These are phyloP conservation scores for Mongoloraphidia duomilia DNA, from an alignment of 2,888 invertebrate genomes.

Conservation along the genomic window DNA sequence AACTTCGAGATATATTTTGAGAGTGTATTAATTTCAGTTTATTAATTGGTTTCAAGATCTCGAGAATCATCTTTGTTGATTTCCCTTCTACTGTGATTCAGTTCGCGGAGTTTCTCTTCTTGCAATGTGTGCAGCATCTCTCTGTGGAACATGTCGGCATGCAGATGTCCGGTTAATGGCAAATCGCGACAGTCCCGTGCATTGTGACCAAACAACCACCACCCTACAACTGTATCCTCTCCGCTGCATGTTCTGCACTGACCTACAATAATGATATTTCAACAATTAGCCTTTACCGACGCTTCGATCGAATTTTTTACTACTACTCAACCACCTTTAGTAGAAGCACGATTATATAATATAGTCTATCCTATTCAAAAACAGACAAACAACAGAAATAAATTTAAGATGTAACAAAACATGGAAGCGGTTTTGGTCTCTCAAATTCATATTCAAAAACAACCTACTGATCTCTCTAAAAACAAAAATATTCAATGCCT, in stretches of 20 bases:
- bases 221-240: slow-evolving; percentile 22
- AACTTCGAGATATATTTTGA: slow-evolving; percentile 1
- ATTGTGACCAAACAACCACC: slow-evolving; percentile 22
- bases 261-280: slow-evolving; percentile 16
- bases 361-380: too few relatives aligned
- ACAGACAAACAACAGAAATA: too few relatives aligned
- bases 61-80: neutral
- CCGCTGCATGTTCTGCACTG: slow-evolving; percentile 25
- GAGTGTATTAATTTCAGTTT: neutral
- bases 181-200: slow-evolving; percentile 24
- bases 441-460: too few relatives aligned
- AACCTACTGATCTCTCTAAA: too few relatives aligned
- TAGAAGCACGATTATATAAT: too few relatives aligned
- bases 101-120: slow-evolving; percentile 12
- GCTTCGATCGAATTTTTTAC: too few relatives aligned
- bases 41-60: slow-evolving; percentile 2
- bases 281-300: neutral
- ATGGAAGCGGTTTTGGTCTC: too few relatives aligned
- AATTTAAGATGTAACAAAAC: too few relatives aligned
- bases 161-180: slow-evolving; percentile 19
- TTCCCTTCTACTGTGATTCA: neutral
- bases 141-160: slow-evolving; percentile 20
- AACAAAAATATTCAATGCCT: too few relatives aligned
- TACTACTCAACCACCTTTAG: too few relatives aligned
- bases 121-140: slow-evolving; percentile 14